phyloP scores from a whole-genome alignment of 2,113 vertebrate genomes.

The Zosterops pallidus region DNA sequence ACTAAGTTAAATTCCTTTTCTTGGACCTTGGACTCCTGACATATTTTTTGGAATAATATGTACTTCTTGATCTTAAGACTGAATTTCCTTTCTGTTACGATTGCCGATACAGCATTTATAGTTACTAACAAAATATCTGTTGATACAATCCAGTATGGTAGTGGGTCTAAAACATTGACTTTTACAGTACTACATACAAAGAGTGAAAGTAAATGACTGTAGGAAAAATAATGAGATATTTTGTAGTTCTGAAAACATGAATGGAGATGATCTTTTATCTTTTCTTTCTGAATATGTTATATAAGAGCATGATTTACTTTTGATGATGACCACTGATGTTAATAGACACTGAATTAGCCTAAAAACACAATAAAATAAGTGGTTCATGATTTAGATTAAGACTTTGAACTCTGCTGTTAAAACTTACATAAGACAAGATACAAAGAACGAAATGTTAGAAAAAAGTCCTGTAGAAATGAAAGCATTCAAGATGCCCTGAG shows the following conservation, averaged over 20 bases:
- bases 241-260: not conserved
- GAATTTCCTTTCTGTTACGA: not conserved
- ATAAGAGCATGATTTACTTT: not conserved
- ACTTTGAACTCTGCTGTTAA: not conserved
- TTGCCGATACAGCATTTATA: not conserved
- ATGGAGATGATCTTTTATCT: not conserved
- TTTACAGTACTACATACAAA: not conserved
- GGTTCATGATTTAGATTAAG: not conserved
- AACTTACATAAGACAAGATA: not conserved
- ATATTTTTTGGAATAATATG: not conserved
- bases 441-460: not conserved
- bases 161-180: not conserved
- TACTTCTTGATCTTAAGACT: not conserved
- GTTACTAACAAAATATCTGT: not conserved
- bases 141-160: not conserved
- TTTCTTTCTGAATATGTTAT: not conserved
- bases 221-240: not conserved
- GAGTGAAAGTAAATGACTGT: not conserved
- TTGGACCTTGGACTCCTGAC: not conserved
- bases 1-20: not conserved
- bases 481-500: not conserved
- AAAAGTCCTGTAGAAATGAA: not conserved
- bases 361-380: not conserved
- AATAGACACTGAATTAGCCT: not conserved
- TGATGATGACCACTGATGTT: not conserved